Evolutionary conservation across 2,888 invertebrate genomes (phyloP), one percentile per base, ranked within the genome.

Genomic region (Acanthosepion lycidas): DNA sequence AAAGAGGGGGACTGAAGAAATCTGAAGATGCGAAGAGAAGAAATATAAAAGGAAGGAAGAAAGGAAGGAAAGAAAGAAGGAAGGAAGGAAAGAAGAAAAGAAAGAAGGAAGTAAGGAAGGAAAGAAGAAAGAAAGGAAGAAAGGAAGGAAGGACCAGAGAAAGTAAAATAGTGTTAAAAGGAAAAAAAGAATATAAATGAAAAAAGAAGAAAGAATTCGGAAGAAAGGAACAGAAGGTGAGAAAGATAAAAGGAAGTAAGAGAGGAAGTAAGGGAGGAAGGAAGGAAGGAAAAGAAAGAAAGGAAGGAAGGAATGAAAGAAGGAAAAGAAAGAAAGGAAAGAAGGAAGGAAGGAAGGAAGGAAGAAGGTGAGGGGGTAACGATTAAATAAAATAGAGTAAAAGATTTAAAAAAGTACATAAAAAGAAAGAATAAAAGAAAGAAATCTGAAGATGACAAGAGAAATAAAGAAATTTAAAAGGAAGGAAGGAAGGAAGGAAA

Each of bases 141-240:
- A 1, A 0, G n/a, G n/a, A n/a, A 1, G 8, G 78, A 78, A 15
- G 8, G 3, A 78, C 8, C 6, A 28, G n/a, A 15, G 8, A 2
- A 0, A n/a, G 5, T 1, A 28, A 26, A 9, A 9, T 9, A 28
- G 6, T 0, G 15, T 1, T 6, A 6, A 28, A 78, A n/a, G n/a
- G n/a, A n/a, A n/a, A n/a, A 33, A 33, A 33, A n/a, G 15, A 78
- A n/a, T 12, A 1, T 42, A 42, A 42, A 55, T 15, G 55, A 55
- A 55, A 55, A 18, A 18, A 18, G 1, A 55, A 18, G 18, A 55
- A 18, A 18, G 42, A 42, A 2, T 42, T 42, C 42, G 42, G 42
- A 42, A 42, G 42, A 42, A 42, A 42, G 42, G 42, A 42, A 42
- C 3, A 42, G 42, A 42, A 42, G 42, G 42, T 42, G 42, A 42